Evolutionary conservation across 2,113 vertebrate species (phyloP).

Genomic region (Sylvietta virens): DNA sequence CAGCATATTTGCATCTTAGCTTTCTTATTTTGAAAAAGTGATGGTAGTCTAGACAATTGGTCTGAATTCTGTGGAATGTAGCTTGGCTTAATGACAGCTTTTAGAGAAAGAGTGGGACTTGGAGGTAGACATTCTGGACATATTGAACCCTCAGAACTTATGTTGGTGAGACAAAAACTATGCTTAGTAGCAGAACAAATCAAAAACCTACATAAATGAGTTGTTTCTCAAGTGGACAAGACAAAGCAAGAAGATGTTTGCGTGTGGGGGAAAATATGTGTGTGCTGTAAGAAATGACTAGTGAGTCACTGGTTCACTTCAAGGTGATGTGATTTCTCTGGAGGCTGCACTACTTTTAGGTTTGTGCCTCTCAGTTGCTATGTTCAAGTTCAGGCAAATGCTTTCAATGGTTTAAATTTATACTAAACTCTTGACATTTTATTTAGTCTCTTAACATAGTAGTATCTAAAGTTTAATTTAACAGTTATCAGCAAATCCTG

Average conservation of each 20-base stretch:
- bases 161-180: not conserved
- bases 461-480: not conserved
- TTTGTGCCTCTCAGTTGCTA: not conserved
- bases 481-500: not conserved
- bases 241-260: not conserved
- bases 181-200: not conserved
- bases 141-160: not conserved
- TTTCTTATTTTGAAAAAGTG: not conserved
- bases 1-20: not conserved
- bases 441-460: not conserved
- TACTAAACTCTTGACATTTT: not conserved
- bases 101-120: not conserved
- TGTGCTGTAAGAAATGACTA: not conserved
- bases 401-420: not conserved
- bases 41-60: not conserved
- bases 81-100: not conserved
- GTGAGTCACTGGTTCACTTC: not conserved
- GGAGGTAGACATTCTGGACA: not conserved
- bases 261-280: not conserved
- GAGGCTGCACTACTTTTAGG: not conserved
- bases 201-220: not conserved
- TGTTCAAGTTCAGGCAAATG: not conserved
- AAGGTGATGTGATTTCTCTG: not conserved
- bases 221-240: not conserved
- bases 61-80: not conserved